A percentile compares a stretch with the other conserved stretches of the same genome.
These are phyloP conservation scores for Eumaeus atala DNA, from an alignment of 1,140 invertebrate genomes.

Conservation along the genomic window DNA sequence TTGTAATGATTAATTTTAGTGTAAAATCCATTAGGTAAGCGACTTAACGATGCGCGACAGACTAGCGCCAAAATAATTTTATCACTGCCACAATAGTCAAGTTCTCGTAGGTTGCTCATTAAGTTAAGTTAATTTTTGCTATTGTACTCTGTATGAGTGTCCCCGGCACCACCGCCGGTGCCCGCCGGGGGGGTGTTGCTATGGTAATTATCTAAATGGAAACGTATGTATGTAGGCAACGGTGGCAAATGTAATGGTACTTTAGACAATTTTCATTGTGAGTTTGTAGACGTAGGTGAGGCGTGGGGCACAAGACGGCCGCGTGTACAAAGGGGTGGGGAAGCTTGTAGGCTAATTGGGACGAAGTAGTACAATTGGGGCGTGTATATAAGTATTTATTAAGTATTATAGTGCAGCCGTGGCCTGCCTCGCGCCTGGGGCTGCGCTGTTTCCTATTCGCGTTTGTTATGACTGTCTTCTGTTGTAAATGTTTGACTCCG, in stretches of 20 bases:
- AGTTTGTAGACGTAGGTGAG: neutral
- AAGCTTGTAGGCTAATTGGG: too few species aligned
- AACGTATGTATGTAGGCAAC: neutral
- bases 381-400: conserved; percentile 66
- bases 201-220: conserved; percentile 17
- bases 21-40: conserved; percentile 1
- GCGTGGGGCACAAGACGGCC: neutral
- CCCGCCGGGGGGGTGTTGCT: conserved; percentile 3
- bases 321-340: too few species aligned
- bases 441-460: too few species aligned
- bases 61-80: conserved; percentile 53
- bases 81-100: conserved; percentile 61
- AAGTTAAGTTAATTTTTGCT: conserved; percentile 20
- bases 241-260: neutral
- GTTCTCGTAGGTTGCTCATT: conserved; percentile 28
- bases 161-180: conserved; percentile 21
- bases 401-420: conserved; percentile 60
- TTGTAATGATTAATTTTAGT: neutral
- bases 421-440: conserved; percentile 16
- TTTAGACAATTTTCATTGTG: conserved; percentile 1
- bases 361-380: conserved; percentile 29
- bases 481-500: conserved; percentile 70
- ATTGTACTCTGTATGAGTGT: conserved; percentile 18
- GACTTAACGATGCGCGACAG: conserved; percentile 12
- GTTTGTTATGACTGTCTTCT: conserved; percentile 71